These are phyloP conservation scores for Triplophysa rosa DNA, from an alignment of 2,113 vertebrate species.

Conservation along the genomic window DNA sequence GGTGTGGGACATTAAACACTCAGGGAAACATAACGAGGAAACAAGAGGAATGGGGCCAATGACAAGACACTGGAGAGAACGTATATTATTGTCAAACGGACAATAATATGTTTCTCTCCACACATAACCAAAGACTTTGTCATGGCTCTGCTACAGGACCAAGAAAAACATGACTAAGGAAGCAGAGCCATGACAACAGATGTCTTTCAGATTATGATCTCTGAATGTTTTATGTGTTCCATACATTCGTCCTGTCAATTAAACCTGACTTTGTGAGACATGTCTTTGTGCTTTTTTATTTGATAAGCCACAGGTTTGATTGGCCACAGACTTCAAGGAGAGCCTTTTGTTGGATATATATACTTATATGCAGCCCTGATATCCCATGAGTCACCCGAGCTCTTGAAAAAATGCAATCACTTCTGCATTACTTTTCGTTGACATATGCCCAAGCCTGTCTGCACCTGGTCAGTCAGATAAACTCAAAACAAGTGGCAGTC, in stretches of 20 bases:
- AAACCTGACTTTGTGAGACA: neutral
- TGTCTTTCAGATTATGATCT: slow-evolving; percentile 6
- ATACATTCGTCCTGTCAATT: neutral
- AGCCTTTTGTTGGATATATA: neutral
- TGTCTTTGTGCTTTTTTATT: neutral
- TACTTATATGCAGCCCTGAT: neutral
- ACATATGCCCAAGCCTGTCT: slow-evolving; percentile 45
- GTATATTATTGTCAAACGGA: no score
- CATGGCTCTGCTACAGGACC: no score
- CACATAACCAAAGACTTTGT: no score
- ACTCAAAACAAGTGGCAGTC: neutral
- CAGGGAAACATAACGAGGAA: no score
- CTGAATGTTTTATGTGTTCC: neutral
- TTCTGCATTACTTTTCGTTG: slow-evolving; percentile 45
- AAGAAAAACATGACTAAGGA: no score
- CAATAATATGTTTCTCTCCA: no score
- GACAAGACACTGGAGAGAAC: no score
- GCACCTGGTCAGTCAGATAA: slow-evolving; percentile 40
- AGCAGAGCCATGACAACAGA: no score
- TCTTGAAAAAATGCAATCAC: slow-evolving; percentile 47
- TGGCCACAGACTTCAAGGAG: neutral
- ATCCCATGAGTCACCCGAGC: slow-evolving; percentile 40
- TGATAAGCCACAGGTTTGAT: neutral
- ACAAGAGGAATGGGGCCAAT: no score
- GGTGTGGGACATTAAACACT: no score